Conservation (phyloP, 1,140 invertebrate genomes). For the Caenorhabditis elegans region WBcel235 BX284606.5:3239501-3240000, state of each 20-base stretch:
- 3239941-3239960: neutral
- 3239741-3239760: slow-evolving; percentile 47
- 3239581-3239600: slow-evolving; percentile 44
- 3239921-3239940: slow-evolving; percentile 27
- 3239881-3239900: slow-evolving; percentile 1
- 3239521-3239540: neutral
- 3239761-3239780: neutral
- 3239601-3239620: neutral
- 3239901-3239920: slow-evolving; percentile 33
- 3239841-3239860: neutral
- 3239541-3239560: neutral
- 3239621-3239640: neutral
- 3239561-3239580: slow-evolving; percentile 35
- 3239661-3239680: neutral
- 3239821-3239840: slow-evolving; percentile 40
- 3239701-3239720: slow-evolving; percentile 12
- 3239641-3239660: neutral
- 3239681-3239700: slow-evolving; percentile 28
- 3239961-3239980: neutral
- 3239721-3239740: slow-evolving; percentile 48
- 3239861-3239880: slow-evolving; percentile 12
- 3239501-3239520: slow-evolving; percentile 37
- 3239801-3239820: slow-evolving; percentile 46
- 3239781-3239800: neutral
- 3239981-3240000: neutral